Evolutionary conservation across 2,113 vertebrate genomes (phyloP).

Genomic region (Ovis aries): DNA sequence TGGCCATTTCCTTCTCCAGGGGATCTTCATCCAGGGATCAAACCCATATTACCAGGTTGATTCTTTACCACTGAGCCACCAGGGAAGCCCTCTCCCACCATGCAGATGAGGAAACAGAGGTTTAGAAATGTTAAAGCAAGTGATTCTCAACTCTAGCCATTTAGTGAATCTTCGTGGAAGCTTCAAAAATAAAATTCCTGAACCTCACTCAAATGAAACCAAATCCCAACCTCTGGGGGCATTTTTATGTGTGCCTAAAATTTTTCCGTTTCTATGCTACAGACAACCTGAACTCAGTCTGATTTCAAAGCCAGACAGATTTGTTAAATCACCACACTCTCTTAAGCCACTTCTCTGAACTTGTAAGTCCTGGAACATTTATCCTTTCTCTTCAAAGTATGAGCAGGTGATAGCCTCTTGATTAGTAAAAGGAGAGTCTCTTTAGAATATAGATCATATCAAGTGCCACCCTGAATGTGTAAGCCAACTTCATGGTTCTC

Average conservation of each 20-base stretch:
- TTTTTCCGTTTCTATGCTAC: neutral
- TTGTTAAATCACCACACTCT: neutral
- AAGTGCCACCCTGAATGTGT: neutral
- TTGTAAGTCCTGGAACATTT: neutral
- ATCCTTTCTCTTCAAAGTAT: slow-evolving; percentile 7
- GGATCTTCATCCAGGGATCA: neutral
- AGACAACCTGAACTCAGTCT: neutral
- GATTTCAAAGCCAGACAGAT: neutral
- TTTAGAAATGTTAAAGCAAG: neutral
- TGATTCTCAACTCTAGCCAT: neutral
- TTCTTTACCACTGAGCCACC: neutral
- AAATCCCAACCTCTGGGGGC: neutral
- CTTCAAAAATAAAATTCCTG: neutral
- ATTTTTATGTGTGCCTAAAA: neutral
- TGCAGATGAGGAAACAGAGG: neutral
- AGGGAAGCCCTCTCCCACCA: neutral
- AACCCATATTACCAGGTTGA: neutral
- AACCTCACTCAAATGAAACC: neutral
- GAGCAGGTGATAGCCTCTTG: slow-evolving; percentile 2
- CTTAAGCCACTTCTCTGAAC: slow-evolving; percentile 15
- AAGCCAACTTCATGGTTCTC: neutral
- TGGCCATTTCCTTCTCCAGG: neutral
- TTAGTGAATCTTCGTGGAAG: neutral
- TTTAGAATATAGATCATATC: slow-evolving; percentile 20
- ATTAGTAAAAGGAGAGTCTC: neutral